Percentiles rank a stretch among this genome's conserved stretches.
phyloP scores from a whole-genome alignment of 2,888 invertebrate genomes.

The Metacarcinus magister region DNA sequence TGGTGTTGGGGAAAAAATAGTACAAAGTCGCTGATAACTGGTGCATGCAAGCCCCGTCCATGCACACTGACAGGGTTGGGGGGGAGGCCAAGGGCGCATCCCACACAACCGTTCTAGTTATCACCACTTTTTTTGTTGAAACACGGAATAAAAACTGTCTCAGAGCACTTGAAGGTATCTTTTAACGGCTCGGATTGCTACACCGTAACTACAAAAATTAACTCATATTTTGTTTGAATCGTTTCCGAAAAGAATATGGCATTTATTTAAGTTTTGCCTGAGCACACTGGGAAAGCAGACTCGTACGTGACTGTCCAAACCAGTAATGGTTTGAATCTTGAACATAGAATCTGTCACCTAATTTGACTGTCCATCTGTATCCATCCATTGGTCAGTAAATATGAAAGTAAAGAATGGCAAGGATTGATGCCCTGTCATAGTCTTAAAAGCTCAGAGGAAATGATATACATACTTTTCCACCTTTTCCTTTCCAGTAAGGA shows the following conservation, averaged over 20 bases:
- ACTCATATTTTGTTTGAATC: not conserved
- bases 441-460: not conserved
- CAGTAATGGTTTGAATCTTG: not conserved
- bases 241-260: not conserved
- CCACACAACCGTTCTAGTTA: not conserved
- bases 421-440: not conserved
- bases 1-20: not conserved
- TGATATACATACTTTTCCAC: not conserved
- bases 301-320: not conserved
- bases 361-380: not conserved
- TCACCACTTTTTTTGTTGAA: not conserved
- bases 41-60: not conserved
- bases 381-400: not conserved
- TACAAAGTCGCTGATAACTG: not conserved
- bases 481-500: not conserved
- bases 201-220: not conserved
- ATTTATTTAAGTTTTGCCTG: not conserved
- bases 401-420: not conserved
- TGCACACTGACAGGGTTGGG: not conserved
- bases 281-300: not conserved
- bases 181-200: not conserved
- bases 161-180: not conserved
- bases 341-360: not conserved
- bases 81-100: not conserved
- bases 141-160: constrained; percentile 7